Conservation (phyloP, 2,797 vertebrate species). For the Sardinella longiceps region DNA sequence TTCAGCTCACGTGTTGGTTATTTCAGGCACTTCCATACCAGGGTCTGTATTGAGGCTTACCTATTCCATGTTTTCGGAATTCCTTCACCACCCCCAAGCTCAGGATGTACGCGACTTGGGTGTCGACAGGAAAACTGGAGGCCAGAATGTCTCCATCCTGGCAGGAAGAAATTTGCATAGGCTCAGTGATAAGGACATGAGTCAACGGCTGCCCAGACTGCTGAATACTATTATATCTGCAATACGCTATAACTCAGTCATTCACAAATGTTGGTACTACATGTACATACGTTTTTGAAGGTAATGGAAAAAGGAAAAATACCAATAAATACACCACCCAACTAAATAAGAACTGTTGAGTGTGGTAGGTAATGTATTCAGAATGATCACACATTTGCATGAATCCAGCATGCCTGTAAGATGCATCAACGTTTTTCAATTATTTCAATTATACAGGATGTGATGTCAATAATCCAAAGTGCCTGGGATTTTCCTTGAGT, state of each 20-base stretch:
- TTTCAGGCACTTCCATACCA: not conserved
- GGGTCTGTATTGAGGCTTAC: constrained; percentile 69
- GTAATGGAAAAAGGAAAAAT: not conserved
- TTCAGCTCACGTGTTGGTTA: too few relatives aligned
- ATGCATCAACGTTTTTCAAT: not conserved
- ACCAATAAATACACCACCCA: not conserved
- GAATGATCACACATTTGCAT: not conserved
- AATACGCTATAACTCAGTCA: too few relatives aligned
- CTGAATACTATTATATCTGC: not conserved
- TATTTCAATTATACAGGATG: too few relatives aligned
- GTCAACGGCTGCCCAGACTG: not conserved
- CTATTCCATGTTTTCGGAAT: constrained; percentile 97
- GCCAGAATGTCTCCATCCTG: constrained; percentile 99
- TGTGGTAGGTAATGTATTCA: not conserved
- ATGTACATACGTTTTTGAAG: too few relatives aligned
- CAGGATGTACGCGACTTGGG: constrained; percentile 97
- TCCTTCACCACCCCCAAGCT: constrained; percentile 98
- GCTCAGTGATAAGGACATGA: not conserved
- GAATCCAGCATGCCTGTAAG: not conserved
- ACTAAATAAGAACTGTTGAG: not conserved
- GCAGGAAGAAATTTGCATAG: constrained; percentile 39
- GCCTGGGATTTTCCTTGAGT: too few relatives aligned
- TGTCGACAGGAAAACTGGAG: constrained; percentile 94
- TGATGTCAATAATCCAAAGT: too few relatives aligned
- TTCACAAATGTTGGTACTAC: not conserved